Base-by-base conservation (phyloP, 2,888 invertebrate species). In the Laspeyria flexula region DNA sequence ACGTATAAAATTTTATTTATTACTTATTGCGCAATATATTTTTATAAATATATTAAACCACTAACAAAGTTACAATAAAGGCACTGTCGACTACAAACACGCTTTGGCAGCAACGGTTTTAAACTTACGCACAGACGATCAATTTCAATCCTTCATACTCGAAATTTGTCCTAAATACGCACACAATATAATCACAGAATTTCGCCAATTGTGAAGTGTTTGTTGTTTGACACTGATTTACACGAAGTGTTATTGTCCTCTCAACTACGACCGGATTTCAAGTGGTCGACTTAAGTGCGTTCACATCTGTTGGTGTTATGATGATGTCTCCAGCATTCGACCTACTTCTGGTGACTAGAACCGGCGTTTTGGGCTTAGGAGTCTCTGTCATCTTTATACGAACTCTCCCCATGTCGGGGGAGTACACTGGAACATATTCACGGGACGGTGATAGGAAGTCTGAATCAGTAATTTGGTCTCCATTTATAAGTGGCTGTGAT, bases 361-460 rank as follows among this genome's bases (percentile, higher is more conserved):
- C 93, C 25, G 96, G 96, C n/a, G 96, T 96, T 86, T 96, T 96
- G 37, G 96, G 96, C 75, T 95, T 96, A 1, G 96, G 96, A 50
- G 95, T 95, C 81, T 96, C 96, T 10, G 95, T 93, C 76, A 96
- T 89, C 84, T 95, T 96, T 64, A 96, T 96, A 73, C 96, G 96
- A 35, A 96, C 96, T 64, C 96, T 94, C 54, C 96, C 96, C 74
- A 96, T 95, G 73, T 95, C 95, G 0, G 95, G 95, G 49, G 94
- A 93, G 59, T 94, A 90, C 1, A 94, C 93, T 46, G 94, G 94
- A 45, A 87, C 88, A 61, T 92, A 92, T 65, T 88, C 86, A 45
- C 87, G 87, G 1, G 92, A 86, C 7, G 92, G 92, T 23, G 90
- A 88, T 55, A 92, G 76, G 53, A 85, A 89, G 61, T 90, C 91